Evolutionary conservation across 2,797 vertebrate species (phyloP), one percentile per base, ranked within the genome.

Genomic region (Psittacula echo): DNA sequence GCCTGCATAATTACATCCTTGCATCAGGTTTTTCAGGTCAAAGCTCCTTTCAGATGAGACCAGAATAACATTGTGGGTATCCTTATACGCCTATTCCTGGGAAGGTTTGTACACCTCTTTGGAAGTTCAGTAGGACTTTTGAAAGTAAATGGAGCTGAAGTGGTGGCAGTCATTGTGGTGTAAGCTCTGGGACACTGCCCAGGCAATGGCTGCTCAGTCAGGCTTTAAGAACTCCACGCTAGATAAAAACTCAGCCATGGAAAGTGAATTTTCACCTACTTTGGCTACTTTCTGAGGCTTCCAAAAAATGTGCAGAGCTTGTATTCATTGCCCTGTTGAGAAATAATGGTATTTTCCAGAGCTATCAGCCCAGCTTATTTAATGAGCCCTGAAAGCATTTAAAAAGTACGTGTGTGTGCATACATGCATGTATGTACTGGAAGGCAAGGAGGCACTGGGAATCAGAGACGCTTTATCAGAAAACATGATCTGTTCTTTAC

Each of bases 261-360:
- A 64, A 93, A 96, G 66, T 71, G 81, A 94, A 87, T 95, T 95
- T 94, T 92, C 74, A 87, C 68, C 58, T 85, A 62, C 74, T 93
- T 85, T 34, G 64, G 22, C 71, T 85, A 65, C 85, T 94, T 91
- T 61, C 50, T 80, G 48, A 93, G 64, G 85, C 56, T 90, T 91
- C 21, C 37, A 80, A 93, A 81, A 81, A 93, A 84, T 66, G 56
- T 42, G 23, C 56, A 85, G 61, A 85, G 51, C 51, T 54, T 32
- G 8, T 34, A 66, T 85, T 87, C 84, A 83, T 60, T 81, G 9
- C 47, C 42, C 47, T 13, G 0, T 10, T 90, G n/a, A 81, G 73
- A 96, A 90, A 53, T 50, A 91, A 89, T 87, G 44, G 37, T 44
- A 21, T 41, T 90, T 83, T 60, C 91, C 85, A 86, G n/a, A 60